Conservation (phyloP, 2,113 vertebrate species). For the Syngnathus scovelli region DNA sequence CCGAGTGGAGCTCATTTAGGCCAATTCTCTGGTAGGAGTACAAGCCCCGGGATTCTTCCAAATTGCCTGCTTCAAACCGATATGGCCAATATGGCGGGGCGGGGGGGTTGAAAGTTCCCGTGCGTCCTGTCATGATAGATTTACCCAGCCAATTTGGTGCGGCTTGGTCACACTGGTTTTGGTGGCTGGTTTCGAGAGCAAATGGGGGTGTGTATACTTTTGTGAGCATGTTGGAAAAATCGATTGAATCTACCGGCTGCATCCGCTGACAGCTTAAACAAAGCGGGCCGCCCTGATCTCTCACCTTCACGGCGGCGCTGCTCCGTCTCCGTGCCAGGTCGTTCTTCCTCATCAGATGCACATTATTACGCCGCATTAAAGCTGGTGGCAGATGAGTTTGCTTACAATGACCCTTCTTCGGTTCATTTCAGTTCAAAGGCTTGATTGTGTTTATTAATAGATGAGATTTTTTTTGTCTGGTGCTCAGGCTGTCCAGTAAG, state of each 20-base stretch:
- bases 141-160: background rate
- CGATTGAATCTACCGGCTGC: background rate
- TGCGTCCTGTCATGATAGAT: too few relatives aligned
- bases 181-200: background rate
- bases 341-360: conserved; percentile 49
- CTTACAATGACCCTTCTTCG: background rate
- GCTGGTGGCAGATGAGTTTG: conserved; percentile 15
- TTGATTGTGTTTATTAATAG: background rate
- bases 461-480: background rate
- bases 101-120: too few relatives aligned
- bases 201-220: background rate
- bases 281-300: conserved; percentile 43
- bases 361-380: conserved; percentile 44
- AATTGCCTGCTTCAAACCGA: too few relatives aligned
- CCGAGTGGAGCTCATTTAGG: too few relatives aligned
- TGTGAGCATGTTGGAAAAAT: background rate
- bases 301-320: conserved; percentile 53
- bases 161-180: background rate
- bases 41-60: too few relatives aligned
- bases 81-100: too few relatives aligned
- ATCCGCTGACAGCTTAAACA: conserved; percentile 31
- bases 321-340: conserved; percentile 43
- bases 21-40: too few relatives aligned
- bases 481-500: background rate
- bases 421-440: background rate